Evolutionary conservation across 2,888 invertebrate species (phyloP).

Genomic region (Electrophaes corylata): DNA sequence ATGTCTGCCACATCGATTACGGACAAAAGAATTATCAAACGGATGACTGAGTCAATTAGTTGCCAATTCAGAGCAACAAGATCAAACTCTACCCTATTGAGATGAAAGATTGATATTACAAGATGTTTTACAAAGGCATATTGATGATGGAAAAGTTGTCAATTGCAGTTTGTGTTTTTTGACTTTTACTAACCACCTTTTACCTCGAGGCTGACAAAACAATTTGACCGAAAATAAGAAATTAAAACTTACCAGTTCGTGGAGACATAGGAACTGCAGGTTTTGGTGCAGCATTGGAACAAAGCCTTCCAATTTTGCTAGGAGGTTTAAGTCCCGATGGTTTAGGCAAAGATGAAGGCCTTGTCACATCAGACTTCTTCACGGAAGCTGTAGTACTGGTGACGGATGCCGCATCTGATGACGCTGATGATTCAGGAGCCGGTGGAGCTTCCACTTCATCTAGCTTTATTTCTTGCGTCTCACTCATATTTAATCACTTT

Average conservation of each 20-base stretch:
- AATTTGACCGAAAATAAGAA: neutral
- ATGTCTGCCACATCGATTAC: conserved; percentile 45
- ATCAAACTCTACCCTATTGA: conserved; percentile 41
- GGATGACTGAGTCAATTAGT: conserved; percentile 45
- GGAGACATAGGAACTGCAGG: conserved; percentile 87
- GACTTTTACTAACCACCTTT: conserved; percentile 6
- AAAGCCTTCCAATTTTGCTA: conserved; percentile 87
- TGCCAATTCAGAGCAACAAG: conserved; percentile 44
- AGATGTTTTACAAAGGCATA: conserved; percentile 17
- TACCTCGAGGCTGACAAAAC: neutral
- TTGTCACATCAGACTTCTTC: conserved; percentile 55
- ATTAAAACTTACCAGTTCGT: conserved; percentile 72
- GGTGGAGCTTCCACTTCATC: conserved; percentile 53
- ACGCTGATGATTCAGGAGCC: conserved; percentile 60
- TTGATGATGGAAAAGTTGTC: conserved; percentile 29
- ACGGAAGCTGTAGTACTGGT: conserved; percentile 63
- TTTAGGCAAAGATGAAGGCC: conserved; percentile 76
- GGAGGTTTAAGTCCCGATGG: conserved; percentile 87
- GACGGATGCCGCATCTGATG: conserved; percentile 65
- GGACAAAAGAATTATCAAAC: conserved; percentile 47
- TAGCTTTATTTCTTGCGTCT: conserved; percentile 57
- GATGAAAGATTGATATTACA: conserved; percentile 36
- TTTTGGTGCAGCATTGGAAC: conserved; percentile 86
- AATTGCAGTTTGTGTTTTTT: conserved; percentile 45
- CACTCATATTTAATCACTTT: conserved; percentile 73